Percentiles rank a stretch among this genome's conserved stretches.
These are phyloP conservation scores for Euphydryas editha DNA, from an alignment of 2,888 invertebrate genomes.

Conservation along the genomic window DNA sequence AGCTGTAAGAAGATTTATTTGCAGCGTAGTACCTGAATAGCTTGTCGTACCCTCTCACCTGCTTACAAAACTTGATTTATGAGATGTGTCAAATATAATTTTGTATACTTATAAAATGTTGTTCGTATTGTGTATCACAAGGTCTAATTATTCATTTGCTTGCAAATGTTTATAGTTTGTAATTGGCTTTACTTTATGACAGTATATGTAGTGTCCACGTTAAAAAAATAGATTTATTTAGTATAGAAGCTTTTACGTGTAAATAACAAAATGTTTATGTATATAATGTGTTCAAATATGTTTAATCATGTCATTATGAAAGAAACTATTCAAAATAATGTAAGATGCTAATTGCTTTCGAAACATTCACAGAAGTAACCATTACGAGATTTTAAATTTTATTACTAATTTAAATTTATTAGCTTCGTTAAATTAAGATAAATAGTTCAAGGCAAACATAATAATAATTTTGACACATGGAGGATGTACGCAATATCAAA, in stretches of 20 bases:
- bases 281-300: no score
- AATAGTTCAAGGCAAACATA: neutral
- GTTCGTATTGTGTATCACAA: neutral
- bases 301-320: neutral
- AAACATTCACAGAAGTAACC: neutral
- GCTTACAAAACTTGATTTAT: constrained; percentile 27
- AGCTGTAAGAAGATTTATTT: constrained; percentile 45
- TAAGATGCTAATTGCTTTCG: neutral
- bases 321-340: neutral
- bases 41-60: constrained; percentile 21
- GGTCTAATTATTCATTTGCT: constrained; percentile 1
- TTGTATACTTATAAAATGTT: neutral
- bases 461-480: neutral
- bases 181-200: neutral
- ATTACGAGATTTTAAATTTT: neutral
- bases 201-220: no score
- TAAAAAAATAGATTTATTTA: no score
- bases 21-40: constrained; percentile 6
- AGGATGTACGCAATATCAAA: neutral
- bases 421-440: neutral
- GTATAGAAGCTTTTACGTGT: no score
- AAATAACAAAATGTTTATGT: no score
- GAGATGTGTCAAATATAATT: constrained; percentile 25
- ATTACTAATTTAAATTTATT: neutral
- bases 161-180: neutral